Evolutionary conservation across 2,797 vertebrate genomes (phyloP).

Genomic region (Parauchenoglanis punctatus): DNA sequence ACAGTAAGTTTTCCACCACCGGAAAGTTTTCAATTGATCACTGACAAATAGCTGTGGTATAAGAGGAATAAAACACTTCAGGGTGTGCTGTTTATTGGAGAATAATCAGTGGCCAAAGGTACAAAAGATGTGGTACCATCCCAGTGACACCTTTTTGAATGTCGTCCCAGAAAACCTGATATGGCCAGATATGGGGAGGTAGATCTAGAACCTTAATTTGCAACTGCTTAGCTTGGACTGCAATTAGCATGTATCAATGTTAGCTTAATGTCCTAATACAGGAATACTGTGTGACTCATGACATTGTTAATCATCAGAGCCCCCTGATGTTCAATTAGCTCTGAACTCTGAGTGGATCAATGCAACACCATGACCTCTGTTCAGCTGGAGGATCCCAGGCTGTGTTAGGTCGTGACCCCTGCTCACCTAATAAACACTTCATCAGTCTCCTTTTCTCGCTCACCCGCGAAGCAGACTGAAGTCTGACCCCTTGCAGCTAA

Average conservation of each 20-base stretch:
- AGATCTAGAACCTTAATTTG: no score
- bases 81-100: neutral
- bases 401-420: slow-evolving; percentile 49
- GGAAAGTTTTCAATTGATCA: neutral
- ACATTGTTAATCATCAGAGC: slow-evolving; percentile 26
- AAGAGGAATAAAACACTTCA: neutral
- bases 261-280: neutral
- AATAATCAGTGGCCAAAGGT: neutral
- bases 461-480: slow-evolving; percentile 25
- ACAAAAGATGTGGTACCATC: neutral
- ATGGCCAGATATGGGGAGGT: no score
- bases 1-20: no score
- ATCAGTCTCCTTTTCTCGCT: slow-evolving; percentile 23
- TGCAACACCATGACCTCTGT: slow-evolving; percentile 38
- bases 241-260: neutral
- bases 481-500: slow-evolving; percentile 42
- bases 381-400: slow-evolving; percentile 17
- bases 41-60: neutral
- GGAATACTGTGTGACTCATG: neutral
- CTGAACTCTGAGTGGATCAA: slow-evolving; percentile 45
- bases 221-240: neutral
- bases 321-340: slow-evolving; percentile 47
- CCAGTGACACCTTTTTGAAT: neutral
- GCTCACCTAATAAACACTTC: slow-evolving; percentile 37
- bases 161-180: neutral